Conservation (phyloP, 2,113 vertebrate species). For the Bagarius yarrelli region DNA sequence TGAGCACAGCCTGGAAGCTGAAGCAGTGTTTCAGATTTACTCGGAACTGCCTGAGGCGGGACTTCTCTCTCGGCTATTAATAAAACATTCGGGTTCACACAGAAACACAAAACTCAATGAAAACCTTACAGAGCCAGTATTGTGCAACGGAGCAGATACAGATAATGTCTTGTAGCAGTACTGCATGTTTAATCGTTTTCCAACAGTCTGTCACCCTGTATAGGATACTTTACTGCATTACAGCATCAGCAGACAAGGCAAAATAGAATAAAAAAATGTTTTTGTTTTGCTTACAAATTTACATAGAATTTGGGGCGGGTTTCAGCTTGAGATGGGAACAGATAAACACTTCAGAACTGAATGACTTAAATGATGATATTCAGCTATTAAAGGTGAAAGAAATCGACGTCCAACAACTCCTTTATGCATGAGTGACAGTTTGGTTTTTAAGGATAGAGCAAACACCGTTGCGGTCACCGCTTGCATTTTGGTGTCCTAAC, state of each 20-base stretch:
- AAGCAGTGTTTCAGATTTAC: constrained; percentile 1
- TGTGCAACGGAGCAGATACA: background rate
- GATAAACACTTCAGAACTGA: background rate
- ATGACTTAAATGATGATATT: background rate
- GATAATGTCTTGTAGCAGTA: background rate
- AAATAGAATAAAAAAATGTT: too few relatives aligned
- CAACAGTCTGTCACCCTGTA: background rate
- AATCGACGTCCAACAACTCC: background rate
- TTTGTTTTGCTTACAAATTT: background rate
- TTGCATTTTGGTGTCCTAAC: background rate
- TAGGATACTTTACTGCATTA: too few relatives aligned
- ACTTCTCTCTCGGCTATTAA: constrained; percentile 21
- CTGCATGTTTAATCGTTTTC: constrained; percentile 14
- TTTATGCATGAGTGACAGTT: background rate
- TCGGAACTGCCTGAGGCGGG: background rate
- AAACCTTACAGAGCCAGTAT: constrained; percentile 2
- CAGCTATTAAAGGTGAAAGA: background rate
- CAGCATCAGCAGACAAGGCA: background rate
- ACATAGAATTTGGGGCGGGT: background rate
- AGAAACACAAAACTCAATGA: constrained; percentile 11
- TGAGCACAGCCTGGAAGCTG: constrained; percentile 20
- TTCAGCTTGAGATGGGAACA: background rate
- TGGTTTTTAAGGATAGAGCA: background rate
- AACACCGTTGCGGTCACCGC: background rate
- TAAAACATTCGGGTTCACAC: constrained; percentile 28